Conservation (phyloP, 2,888 invertebrate species). For the Spatulosminthurus flaviceps region DNA sequence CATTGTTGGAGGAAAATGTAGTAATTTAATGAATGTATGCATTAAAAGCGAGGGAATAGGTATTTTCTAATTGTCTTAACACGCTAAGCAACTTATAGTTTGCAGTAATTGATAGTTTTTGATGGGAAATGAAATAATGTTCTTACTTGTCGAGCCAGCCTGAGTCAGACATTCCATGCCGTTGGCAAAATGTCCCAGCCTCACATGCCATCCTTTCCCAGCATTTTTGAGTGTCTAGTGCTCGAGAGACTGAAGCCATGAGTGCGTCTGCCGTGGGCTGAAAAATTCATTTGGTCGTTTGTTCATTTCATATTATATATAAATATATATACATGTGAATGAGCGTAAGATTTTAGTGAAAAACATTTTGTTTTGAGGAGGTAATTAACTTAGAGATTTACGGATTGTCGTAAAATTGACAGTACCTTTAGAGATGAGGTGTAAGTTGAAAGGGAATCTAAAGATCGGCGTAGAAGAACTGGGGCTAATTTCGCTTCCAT, state of each 20-base stretch:
- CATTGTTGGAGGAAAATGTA: too few relatives aligned
- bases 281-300: too few relatives aligned
- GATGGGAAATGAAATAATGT: background rate
- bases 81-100: background rate
- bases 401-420: background rate
- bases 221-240: constrained; percentile 53
- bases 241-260: constrained; percentile 39
- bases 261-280: constrained; percentile 50
- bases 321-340: background rate
- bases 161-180: constrained; percentile 48
- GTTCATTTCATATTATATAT: background rate
- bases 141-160: constrained; percentile 44
- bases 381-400: background rate
- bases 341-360: background rate
- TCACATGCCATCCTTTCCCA: constrained; percentile 58
- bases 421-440: constrained; percentile 19
- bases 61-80: too few relatives aligned
- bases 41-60: too few relatives aligned
- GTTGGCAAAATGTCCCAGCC: constrained; percentile 50
- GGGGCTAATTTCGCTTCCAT: constrained; percentile 61
- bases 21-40: too few relatives aligned
- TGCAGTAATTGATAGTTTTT: constrained; percentile 1
- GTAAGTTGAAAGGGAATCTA: constrained; percentile 9
- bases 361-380: background rate
- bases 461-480: constrained; percentile 51